A percentile compares a stretch with the other conserved stretches of the same genome.
These are phyloP conservation scores for Xenopus laevis DNA, from an alignment of 2,113 vertebrate genomes.

Conservation along the genomic window DNA sequence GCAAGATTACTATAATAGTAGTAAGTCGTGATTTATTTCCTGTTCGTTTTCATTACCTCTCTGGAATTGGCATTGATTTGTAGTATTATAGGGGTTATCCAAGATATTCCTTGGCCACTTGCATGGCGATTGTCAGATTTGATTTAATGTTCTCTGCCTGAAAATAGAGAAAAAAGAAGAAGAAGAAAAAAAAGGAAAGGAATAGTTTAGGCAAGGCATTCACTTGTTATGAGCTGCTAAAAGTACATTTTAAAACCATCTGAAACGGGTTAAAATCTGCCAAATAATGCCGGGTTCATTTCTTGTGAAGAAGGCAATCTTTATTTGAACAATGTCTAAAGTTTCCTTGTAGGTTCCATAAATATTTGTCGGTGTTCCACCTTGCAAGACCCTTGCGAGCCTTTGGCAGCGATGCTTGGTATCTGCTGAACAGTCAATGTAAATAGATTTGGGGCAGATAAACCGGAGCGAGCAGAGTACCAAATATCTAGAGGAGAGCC, in stretches of 20 bases:
- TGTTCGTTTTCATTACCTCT: background rate
- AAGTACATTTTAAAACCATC: constrained; percentile 56
- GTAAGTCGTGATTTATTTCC: background rate
- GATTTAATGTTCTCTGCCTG: constrained; percentile 8
- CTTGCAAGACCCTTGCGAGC: constrained; percentile 51
- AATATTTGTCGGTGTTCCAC: constrained; percentile 63
- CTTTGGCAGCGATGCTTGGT: constrained; percentile 54
- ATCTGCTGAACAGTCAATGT: constrained; percentile 54
- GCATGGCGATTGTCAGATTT: constrained; percentile 1
- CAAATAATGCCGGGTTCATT: constrained; percentile 55
- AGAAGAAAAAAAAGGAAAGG: background rate
- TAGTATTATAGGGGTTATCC: background rate
- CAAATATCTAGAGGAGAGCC: constrained; percentile 44
- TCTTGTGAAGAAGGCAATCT: constrained; percentile 58
- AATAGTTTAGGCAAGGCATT: constrained; percentile 46
- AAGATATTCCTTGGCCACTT: background rate
- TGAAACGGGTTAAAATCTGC: constrained; percentile 51
- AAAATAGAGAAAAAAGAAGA: background rate
- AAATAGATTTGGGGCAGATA: constrained; percentile 55
- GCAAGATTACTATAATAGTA: background rate
- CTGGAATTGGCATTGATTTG: background rate
- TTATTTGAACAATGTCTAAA: constrained; percentile 65
- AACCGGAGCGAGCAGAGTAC: constrained; percentile 44
- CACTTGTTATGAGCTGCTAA: constrained; percentile 59
- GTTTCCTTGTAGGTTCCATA: constrained; percentile 66